Conservation (phyloP, 2,797 vertebrate species). For the Acestrorhynchus altus region DNA sequence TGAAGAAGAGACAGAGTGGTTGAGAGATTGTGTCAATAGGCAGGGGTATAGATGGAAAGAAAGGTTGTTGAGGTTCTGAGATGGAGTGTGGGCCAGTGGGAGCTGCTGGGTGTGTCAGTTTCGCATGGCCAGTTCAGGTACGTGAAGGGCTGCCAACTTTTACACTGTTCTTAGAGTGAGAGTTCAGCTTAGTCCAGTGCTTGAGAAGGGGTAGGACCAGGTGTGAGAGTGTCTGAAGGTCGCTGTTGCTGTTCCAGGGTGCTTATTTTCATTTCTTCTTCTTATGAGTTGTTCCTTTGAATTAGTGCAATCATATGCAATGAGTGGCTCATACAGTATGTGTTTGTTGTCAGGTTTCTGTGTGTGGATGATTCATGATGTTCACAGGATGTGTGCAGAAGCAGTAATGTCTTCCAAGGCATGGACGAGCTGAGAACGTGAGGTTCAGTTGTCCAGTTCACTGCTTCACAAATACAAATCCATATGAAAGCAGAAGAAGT, state of each 20-base stretch:
- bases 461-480: neutral
- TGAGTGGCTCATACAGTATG: neutral
- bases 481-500: neutral
- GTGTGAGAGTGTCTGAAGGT: too few relatives aligned
- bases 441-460: neutral
- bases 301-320: neutral
- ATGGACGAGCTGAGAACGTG: neutral
- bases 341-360: conserved; percentile 22
- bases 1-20: neutral
- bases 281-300: neutral
- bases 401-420: neutral
- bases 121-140: neutral
- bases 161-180: too few relatives aligned
- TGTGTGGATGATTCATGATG: conserved; percentile 19
- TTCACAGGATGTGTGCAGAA: conserved; percentile 21
- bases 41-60: neutral
- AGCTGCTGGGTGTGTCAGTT: neutral
- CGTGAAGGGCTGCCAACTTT: neutral
- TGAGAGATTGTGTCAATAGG: neutral
- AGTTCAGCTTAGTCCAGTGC: too few relatives aligned
- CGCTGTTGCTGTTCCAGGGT: neutral
- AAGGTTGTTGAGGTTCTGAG: neutral
- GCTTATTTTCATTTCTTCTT: neutral
- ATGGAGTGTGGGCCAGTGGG: neutral
- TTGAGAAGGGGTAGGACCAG: too few relatives aligned